Evolutionary conservation across 2,797 vertebrate genomes (phyloP).

Genomic region (Neostethus bicornis): DNA sequence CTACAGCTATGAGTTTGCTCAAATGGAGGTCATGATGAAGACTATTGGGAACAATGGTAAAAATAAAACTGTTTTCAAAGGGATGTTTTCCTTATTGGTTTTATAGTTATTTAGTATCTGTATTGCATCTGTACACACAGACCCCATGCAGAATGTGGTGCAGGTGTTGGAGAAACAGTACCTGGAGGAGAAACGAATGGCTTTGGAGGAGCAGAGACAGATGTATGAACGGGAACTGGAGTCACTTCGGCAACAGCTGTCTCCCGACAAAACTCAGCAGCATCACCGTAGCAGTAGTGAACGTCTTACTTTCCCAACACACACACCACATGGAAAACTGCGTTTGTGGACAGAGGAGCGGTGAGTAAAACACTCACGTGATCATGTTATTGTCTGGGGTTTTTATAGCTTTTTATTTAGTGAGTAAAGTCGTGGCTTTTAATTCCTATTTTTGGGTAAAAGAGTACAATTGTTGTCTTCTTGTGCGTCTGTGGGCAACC

Average conservation of each 20-base stretch:
- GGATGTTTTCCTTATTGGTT: too few species aligned
- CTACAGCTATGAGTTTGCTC: conserved; percentile 98
- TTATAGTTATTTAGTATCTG: too few species aligned
- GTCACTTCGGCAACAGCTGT: conserved; percentile 92
- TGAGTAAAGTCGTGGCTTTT: too few species aligned
- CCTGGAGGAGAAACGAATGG: conserved; percentile 92
- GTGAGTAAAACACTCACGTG: conserved; percentile 72
- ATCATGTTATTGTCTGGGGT: background rate
- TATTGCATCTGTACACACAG: conserved; percentile 45
- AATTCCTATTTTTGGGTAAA: too few species aligned
- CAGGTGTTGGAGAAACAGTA: conserved; percentile 97
- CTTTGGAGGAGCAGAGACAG: conserved; percentile 93
- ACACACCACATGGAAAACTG: conserved; percentile 86
- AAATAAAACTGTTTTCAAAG: conserved; percentile 38
- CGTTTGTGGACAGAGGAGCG: conserved; percentile 95
- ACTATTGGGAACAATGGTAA: conserved; percentile 94
- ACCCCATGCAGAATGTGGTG: conserved; percentile 95
- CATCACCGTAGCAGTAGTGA: conserved; percentile 85
- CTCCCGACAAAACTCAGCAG: conserved; percentile 83
- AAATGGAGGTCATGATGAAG: conserved; percentile 99
- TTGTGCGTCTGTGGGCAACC: conserved; percentile 20
- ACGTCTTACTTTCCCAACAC: conserved; percentile 84
- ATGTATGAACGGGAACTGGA: conserved; percentile 97
- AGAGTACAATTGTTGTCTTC: conserved; percentile 5
- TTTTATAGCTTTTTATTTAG: too few species aligned